Percentiles rank a stretch among this genome's conserved stretches.
These are phyloP conservation scores for Wasmannia auropunctata DNA, from an alignment of 1,140 invertebrate genomes.

Conservation along the genomic window DNA sequence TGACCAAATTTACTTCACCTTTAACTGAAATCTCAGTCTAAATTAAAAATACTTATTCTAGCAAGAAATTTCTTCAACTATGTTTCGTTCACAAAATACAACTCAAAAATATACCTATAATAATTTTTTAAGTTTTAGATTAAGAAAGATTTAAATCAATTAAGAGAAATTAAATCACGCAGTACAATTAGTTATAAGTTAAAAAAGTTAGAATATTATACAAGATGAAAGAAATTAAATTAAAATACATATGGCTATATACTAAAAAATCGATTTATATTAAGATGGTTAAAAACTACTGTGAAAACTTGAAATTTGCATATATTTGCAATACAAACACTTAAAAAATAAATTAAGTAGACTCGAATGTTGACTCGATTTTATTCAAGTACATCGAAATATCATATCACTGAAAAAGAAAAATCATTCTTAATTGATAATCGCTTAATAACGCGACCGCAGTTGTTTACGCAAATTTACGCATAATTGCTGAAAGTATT, in stretches of 20 bases:
- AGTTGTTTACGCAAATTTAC: slow-evolving; percentile 43
- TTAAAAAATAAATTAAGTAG: neutral
- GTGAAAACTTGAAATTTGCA: neutral
- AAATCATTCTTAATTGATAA: slow-evolving; percentile 34
- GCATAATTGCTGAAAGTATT: slow-evolving; percentile 53
- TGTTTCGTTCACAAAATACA: neutral
- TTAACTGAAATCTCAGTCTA: neutral
- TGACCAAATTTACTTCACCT: neutral
- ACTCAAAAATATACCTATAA: neutral
- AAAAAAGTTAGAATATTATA: neutral
- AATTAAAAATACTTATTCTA: neutral
- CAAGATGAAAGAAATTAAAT: neutral
- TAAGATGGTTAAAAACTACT: neutral
- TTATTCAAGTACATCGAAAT: neutral
- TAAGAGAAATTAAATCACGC: neutral
- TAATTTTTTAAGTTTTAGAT: neutral
- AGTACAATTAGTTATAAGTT: neutral
- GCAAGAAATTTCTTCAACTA: neutral
- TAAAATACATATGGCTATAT: neutral
- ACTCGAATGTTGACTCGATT: neutral
- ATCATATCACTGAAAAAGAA: neutral
- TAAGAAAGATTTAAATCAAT: neutral
- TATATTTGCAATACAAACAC: neutral
- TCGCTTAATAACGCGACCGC: neutral
- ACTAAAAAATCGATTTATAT: neutral